These are phyloP conservation scores for Sternarchorhynchus goeldii DNA, from an alignment of 2,797 vertebrate species.

Conservation along the genomic window DNA sequence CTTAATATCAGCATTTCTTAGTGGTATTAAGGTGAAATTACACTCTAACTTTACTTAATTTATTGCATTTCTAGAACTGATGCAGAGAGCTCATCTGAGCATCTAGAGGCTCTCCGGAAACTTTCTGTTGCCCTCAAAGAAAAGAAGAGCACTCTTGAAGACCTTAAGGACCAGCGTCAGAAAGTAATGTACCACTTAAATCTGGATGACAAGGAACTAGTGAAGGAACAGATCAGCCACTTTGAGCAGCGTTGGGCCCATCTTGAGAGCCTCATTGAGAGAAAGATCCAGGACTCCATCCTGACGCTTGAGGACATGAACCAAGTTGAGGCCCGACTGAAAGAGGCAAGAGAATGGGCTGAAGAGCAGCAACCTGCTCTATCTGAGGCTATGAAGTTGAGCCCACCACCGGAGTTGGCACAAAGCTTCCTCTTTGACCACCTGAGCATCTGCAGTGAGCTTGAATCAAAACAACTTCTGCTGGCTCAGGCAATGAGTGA, in stretches of 20 bases:
- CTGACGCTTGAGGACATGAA: slow-evolving; percentile 87
- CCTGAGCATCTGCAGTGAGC: slow-evolving; percentile 88
- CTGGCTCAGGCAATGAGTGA: slow-evolving; percentile 85
- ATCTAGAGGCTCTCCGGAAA: slow-evolving; percentile 88
- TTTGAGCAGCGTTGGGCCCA: slow-evolving; percentile 93
- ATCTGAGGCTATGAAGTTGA: slow-evolving; percentile 85
- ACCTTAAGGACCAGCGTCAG: slow-evolving; percentile 89
- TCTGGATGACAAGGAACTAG: slow-evolving; percentile 90
- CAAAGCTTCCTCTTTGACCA: slow-evolving; percentile 93
- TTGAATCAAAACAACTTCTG: slow-evolving; percentile 89
- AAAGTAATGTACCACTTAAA: slow-evolving; percentile 87
- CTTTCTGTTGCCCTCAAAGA: slow-evolving; percentile 85
- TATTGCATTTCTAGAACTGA: slow-evolving; percentile 79
- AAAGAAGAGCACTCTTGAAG: slow-evolving; percentile 84
- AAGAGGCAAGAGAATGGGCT: slow-evolving; percentile 91
- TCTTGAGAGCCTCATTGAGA: slow-evolving; percentile 86
- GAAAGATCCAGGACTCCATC: slow-evolving; percentile 88
- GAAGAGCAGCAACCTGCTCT: slow-evolving; percentile 87
- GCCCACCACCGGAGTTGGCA: slow-evolving; percentile 88
- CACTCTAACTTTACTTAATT: not conserved
- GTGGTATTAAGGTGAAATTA: not conserved
- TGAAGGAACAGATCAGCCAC: slow-evolving; percentile 91
- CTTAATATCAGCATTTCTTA: slow-evolving; percentile 56
- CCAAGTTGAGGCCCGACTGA: slow-evolving; percentile 81
- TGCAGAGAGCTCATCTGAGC: slow-evolving; percentile 90